Conservation (phyloP, 2,113 vertebrate genomes). For the Alaudala cheleensis region DNA sequence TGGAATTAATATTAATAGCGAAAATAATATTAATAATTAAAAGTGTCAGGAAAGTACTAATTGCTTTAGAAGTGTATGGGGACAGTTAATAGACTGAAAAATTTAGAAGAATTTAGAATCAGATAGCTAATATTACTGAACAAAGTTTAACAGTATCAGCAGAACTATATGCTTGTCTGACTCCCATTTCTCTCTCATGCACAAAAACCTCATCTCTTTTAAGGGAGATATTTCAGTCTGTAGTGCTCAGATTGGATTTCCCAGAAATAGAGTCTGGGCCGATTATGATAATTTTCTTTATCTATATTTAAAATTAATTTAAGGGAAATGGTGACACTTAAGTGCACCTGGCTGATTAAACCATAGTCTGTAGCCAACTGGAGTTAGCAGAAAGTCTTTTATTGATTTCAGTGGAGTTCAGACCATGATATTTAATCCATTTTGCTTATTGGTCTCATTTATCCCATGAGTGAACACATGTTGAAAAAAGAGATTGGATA, state of each 20-base stretch:
- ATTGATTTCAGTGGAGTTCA: constrained; percentile 26
- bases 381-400: constrained; percentile 10
- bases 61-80: neutral
- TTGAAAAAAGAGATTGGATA: neutral
- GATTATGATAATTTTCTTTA: neutral
- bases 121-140: neutral
- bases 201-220: neutral
- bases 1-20: neutral
- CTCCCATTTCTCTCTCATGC: neutral
- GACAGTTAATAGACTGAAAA: neutral
- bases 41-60: neutral
- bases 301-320: constrained; percentile 26
- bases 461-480: neutral
- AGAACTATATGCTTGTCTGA: neutral
- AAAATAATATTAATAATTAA: neutral
- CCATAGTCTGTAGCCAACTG: neutral
- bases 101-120: neutral
- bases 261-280: neutral
- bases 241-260: neutral
- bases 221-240: neutral
- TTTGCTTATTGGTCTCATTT: constrained; percentile 37
- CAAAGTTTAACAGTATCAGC: neutral
- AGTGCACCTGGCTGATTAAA: constrained; percentile 19
- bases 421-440: constrained; percentile 36
- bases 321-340: neutral